Base-by-base conservation (phyloP, 2,113 vertebrate genomes). In the Neogale vison region DNA sequence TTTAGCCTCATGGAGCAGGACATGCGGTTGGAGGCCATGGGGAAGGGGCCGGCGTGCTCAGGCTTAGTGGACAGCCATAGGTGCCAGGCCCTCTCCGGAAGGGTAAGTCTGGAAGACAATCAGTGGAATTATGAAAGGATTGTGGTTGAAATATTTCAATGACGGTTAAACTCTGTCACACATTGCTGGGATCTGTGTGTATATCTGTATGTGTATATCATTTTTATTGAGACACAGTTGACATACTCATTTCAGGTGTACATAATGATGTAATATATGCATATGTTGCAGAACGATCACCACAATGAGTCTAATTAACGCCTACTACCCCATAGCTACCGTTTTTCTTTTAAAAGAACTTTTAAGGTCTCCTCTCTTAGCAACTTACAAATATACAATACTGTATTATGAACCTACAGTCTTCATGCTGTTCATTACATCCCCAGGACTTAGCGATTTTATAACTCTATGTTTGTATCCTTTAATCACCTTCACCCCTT, bases 61-160 rank as follows among this genome's bases (percentile, higher is more conserved):
- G 12, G 31, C 71, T 84, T 55, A 7, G 1, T 3, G 13, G 20
- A 17, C 36, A 39, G 26, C 36, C 0, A 0, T 18, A 14, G 39
- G 3, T 61, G 55, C 47, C 52, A n/a, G 47, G 29, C n/a, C 47
- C 39, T 10, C 23, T 45, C 17, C 4, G 63, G 52, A 90, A 83
- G 24, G 57, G 39, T 4, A 3, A 3, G 7, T 83, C 77, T 59
- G 80, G 93, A 88, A 80, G 42, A 71, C 24, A 65, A 0, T 61
- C 29, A 52, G 0, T 57, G 31, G 23, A 42, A 23, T 61, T 80
- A 15, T 39, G 45, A 65, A 79, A 57, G 69, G 14, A 39, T 0
- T 90, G 21, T 34, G 21, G 23, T 29, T 77, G 72, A 29, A 86
- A 7, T 80, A 80, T 39, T 69, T 81, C 7, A 23, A 0, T 85